Base-by-base conservation (phyloP, 2,797 vertebrate species). In the Chelidonichthys spinosus region DNA sequence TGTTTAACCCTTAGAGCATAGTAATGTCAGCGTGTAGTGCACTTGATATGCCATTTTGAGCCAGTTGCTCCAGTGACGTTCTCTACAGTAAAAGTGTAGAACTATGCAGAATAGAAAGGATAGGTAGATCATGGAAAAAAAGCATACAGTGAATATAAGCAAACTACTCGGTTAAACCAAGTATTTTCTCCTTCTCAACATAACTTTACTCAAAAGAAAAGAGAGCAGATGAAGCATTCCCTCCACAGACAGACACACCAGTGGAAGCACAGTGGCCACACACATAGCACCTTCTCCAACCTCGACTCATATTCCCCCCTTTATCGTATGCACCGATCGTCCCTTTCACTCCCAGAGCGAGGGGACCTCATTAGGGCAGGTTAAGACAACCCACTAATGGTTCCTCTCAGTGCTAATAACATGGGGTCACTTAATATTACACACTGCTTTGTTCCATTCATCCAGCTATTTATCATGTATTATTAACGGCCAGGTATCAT, bases 291-390 rank as follows among this genome's bases (percentile, higher is more conserved):
- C 67, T 83, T 84, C 75, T 76, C 64, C 64, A 77, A 56, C 55
- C 68, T 52, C 53, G n/a, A 33, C 59, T 70, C 69, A 18, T 58
- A 74, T 72, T 54, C 74, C 69, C 72, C 76, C 37, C 85, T 88
- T 82, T 79, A 89, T 85, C 69, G 53, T 82, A 89, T 84, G 87
- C 89, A 87, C 75, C 74, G 70, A 75, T 85, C 78, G 82, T 87
- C 83, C 75, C 83, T 74, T 88, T 85, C 82, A 76, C 89, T 92
- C 91, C 89, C 87, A 69, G 87, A 87, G 87, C 88, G 84, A 85
- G 78, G 86, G 92, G 91, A 94, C 92, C 91, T 94, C 93, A 94
- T 94, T 94, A 93, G 90, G 87, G 87, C 81, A 85, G 94, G 89
- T 94, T 94, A 94, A 92, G 88, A 90, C 86, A 90, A 89, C 83